Conservation (phyloP, 1,140 invertebrate genomes). For the Papilio aristodemus region DNA sequence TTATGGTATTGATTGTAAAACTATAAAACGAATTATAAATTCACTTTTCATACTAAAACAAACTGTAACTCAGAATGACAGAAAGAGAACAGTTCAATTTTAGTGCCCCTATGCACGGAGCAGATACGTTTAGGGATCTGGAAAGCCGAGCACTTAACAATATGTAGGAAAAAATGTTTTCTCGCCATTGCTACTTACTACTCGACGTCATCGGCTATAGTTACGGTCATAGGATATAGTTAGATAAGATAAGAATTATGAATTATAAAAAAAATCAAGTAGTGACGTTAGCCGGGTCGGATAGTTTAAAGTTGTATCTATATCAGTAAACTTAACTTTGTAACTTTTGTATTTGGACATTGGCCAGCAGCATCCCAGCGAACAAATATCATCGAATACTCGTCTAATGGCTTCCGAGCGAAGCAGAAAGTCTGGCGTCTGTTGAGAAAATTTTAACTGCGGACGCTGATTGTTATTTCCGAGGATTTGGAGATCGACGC, state of each 20-base stretch:
- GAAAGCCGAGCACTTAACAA: too few species aligned
- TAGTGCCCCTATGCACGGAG: too few species aligned
- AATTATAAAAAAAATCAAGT: too few species aligned
- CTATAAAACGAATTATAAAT: neutral
- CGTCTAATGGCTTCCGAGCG: neutral
- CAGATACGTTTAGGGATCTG: too few species aligned
- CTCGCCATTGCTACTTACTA: too few species aligned
- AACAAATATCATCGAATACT: conserved; percentile 19
- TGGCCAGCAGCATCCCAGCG: neutral
- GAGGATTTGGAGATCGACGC: neutral
- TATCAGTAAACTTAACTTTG: neutral
- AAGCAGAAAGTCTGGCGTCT: conserved; percentile 21
- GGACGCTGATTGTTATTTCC: conserved; percentile 1
- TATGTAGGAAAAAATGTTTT: too few species aligned
- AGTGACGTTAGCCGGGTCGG: too few species aligned
- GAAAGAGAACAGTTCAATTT: neutral
- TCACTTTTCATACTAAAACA: neutral
- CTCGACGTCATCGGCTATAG: too few species aligned
- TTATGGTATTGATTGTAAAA: conserved; percentile 12
- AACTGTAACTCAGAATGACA: neutral
- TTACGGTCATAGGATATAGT: too few species aligned
- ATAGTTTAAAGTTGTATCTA: neutral
- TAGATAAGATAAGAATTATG: too few species aligned
- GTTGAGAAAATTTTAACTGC: conserved; percentile 13
- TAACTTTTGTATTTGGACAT: conserved; percentile 16